Conservation (phyloP, 2,888 invertebrate genomes). For the Helobdella robusta region DNA sequence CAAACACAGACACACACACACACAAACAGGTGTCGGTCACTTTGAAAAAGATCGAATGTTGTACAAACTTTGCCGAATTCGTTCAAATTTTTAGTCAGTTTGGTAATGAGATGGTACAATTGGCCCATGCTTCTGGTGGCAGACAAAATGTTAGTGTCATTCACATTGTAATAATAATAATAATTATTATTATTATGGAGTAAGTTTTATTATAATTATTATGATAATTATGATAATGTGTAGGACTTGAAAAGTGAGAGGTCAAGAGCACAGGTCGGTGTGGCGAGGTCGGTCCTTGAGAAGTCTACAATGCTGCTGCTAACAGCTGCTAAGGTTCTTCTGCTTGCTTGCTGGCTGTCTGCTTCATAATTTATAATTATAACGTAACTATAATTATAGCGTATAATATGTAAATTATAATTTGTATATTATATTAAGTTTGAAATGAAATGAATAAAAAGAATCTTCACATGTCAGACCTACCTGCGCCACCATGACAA, state of each 20-base stretch:
- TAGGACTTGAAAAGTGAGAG: conserved; percentile 68
- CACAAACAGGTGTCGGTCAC: conserved; percentile 52
- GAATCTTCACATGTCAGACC: conserved; percentile 55
- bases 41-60: conserved; percentile 52
- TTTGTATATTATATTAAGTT: too few species aligned
- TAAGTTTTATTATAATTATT: neutral
- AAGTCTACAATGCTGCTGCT: conserved; percentile 91
- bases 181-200: too few species aligned
- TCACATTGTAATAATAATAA: neutral
- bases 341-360: neutral
- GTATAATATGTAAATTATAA: neutral
- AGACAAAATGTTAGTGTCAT: conserved; percentile 60
- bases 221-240: conserved; percentile 26
- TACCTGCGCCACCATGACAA: conserved; percentile 89
- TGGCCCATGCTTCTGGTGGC: conserved; percentile 82
- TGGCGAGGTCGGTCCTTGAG: conserved; percentile 86
- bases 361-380: neutral
- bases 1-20: too few species aligned
- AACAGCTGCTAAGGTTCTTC: conserved; percentile 79
- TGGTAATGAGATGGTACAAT: conserved; percentile 94
- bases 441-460: too few species aligned
- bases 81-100: conserved; percentile 97
- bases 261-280: conserved; percentile 86
- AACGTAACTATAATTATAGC: too few species aligned
- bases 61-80: conserved; percentile 68